phyloP scores from a whole-genome alignment of 2,113 vertebrate genomes.

The Sander lucioperca region DNA sequence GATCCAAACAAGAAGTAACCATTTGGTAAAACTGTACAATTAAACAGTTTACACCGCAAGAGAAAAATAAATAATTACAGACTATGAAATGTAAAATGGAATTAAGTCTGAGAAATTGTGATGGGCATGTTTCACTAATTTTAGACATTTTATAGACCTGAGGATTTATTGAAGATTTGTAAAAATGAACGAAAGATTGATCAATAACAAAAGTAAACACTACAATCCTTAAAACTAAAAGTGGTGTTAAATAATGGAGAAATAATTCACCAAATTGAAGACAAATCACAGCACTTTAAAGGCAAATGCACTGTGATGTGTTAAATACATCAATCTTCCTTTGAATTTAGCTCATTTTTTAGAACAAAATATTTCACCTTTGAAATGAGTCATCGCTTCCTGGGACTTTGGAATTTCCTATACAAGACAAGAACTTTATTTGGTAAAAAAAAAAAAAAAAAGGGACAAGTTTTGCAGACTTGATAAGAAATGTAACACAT shows the following conservation, averaged over 20 bases:
- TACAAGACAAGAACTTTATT: neutral
- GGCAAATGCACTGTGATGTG: neutral
- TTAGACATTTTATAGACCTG: neutral
- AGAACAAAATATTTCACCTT: slow-evolving; percentile 1
- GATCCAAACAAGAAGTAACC: neutral
- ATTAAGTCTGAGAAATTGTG: neutral
- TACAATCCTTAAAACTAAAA: neutral
- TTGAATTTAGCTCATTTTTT: neutral
- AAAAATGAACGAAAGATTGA: neutral
- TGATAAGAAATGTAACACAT: neutral
- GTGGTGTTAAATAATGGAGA: neutral
- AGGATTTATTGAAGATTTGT: neutral
- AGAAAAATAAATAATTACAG: neutral
- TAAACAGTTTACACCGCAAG: neutral
- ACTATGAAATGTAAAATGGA: neutral
- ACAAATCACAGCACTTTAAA: slow-evolving; percentile 8
- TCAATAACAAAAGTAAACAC: neutral
- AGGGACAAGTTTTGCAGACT: neutral
- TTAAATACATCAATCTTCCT: neutral
- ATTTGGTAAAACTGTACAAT: neutral
- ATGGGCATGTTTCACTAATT: neutral
- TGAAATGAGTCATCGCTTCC: neutral
- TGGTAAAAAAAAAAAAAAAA: slow-evolving; percentile 19
- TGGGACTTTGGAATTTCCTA: neutral
- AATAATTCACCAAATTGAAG: neutral